Evolutionary conservation across 1,140 invertebrate species (phyloP), one percentile per base, ranked within the genome.

Genomic region (Eulimnadia texana): DNA sequence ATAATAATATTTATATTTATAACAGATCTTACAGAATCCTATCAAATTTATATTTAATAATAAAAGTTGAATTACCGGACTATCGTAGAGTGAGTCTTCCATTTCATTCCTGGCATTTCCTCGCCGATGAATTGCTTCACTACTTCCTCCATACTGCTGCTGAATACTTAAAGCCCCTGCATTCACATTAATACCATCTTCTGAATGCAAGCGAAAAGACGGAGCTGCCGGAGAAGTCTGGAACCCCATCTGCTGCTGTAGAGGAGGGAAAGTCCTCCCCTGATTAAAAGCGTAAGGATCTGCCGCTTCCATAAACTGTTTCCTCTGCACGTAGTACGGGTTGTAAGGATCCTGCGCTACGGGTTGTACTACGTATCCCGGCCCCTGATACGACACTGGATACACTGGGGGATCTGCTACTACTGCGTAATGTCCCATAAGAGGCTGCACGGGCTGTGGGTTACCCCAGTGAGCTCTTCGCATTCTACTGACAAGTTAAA

Each of bases 401-500:
- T 42, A 42, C 33, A 16, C 6, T 42, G 33, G 6, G 33, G 33
- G 33, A 42, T 42, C 33, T 42, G 6, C 33, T 42, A 6, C 6
- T 42, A 42, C 33, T 16, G 33, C 6, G 16, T 42, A 42, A 16
- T 42, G 33, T 16, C 33, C 33, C 6, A 42, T 42, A 16, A 42
- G 16, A 42, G 33, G 33, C 16, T 16, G 33, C 33, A 61, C 60
- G 33, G 63, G 60, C 28, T 63, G 63, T 28, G 60, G 63, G 19
- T 33, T 50, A 9, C 63, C 63, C 60, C 60, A 62, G 13, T 64
- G 63, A n/a, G 63, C 63, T 33, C 62, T 60, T 19, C 63, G 33
- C 33, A 42, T 42, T n/a, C n/a, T n/a, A n/a, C n/a, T n/a, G n/a
- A n/a, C n/a, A n/a, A n/a, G n/a, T n/a, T n/a, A n/a, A n/a, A n/a